These are phyloP conservation scores for Hirudinaria manillensis DNA, from an alignment of 2,888 invertebrate genomes.

Conservation along the genomic window DNA sequence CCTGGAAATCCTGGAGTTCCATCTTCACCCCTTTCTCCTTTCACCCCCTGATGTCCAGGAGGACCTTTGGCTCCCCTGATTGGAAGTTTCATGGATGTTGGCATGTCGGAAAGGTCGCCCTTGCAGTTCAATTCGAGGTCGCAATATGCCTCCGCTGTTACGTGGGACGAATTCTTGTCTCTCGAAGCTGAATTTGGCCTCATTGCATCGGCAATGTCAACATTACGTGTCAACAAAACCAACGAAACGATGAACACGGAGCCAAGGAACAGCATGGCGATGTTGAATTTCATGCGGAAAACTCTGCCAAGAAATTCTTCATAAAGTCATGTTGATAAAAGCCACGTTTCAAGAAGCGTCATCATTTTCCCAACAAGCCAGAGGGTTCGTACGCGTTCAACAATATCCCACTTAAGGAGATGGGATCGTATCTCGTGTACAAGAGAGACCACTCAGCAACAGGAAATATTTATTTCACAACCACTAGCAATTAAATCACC, in stretches of 20 bases:
- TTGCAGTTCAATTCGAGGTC: slow-evolving; percentile 32
- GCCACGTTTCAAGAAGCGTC: no score
- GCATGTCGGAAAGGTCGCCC: slow-evolving; percentile 39
- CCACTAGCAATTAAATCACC: no score
- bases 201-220: not conserved
- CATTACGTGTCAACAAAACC: not conserved
- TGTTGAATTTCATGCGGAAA: no score
- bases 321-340: no score
- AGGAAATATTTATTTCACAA: no score
- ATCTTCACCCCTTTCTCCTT: slow-evolving; percentile 44
- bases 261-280: not conserved
- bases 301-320: no score
- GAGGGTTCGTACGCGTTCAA: no score
- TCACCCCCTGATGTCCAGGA: slow-evolving; percentile 44
- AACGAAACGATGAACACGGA: not conserved
- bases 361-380: no score
- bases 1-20: slow-evolving; percentile 45
- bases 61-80: slow-evolving; percentile 47
- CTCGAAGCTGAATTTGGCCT: not conserved
- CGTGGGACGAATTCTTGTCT: slow-evolving; percentile 3
- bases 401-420: no score
- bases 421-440: no score
- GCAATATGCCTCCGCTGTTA: slow-evolving; percentile 22
- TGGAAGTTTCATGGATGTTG: slow-evolving; percentile 43
- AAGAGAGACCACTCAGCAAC: no score